Evolutionary conservation across 2,113 vertebrate genomes (phyloP).

Genomic region (Ptychochromis oligacanthus): DNA sequence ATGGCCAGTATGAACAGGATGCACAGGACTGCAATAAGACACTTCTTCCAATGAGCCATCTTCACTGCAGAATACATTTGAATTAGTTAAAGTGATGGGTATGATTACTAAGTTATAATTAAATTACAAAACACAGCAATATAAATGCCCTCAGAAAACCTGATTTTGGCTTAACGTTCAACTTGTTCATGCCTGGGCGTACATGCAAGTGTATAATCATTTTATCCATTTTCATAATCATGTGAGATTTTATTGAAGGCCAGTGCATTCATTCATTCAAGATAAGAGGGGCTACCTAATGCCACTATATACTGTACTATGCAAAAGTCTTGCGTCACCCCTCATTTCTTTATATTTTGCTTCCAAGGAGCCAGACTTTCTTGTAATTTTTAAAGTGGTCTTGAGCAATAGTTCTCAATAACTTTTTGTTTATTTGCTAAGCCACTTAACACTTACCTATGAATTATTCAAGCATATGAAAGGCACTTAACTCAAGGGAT

Average conservation of each 20-base stretch:
- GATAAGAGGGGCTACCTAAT: too few relatives aligned
- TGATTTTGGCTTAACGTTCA: not conserved
- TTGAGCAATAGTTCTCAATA: too few relatives aligned
- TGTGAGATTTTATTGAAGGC: not conserved
- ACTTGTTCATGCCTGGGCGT: not conserved
- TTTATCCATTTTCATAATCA: not conserved
- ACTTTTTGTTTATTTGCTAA: too few relatives aligned
- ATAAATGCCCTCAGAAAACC: not conserved
- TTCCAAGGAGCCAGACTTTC: too few relatives aligned
- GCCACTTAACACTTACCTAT: too few relatives aligned
- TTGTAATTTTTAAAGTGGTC: too few relatives aligned
- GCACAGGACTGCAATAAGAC: slow-evolving; percentile 63
- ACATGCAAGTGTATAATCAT: not conserved
- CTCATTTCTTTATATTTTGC: too few relatives aligned
- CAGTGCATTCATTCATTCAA: too few relatives aligned
- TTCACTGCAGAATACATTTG: slow-evolving; percentile 69
- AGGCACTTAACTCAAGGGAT: too few relatives aligned
- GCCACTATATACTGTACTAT: too few relatives aligned
- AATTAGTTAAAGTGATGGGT: not conserved
- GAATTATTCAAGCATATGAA: too few relatives aligned
- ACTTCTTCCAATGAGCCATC: slow-evolving; percentile 78
- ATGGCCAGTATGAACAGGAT: slow-evolving; percentile 62
- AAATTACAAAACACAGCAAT: not conserved
- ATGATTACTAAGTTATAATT: not conserved
- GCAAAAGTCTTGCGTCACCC: too few relatives aligned